Evolutionary conservation across 2,888 invertebrate species (phyloP).

Genomic region (Pollenia angustigena): DNA sequence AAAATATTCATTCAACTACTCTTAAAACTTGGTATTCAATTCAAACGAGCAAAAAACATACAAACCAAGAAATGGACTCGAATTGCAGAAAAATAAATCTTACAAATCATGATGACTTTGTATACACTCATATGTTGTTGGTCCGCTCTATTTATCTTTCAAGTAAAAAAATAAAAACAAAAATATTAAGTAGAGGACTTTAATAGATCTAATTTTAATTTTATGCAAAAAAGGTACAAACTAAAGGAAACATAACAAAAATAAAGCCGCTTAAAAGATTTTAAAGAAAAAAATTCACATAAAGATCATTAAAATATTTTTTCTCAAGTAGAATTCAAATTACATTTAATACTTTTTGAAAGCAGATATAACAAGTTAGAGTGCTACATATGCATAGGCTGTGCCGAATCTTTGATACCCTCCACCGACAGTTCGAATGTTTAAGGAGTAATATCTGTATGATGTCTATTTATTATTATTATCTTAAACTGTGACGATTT

Average conservation of each 20-base stretch:
- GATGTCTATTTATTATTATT: too few relatives aligned
- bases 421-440: too few relatives aligned
- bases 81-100: conserved; percentile 59
- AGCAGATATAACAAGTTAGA: too few relatives aligned
- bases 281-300: background rate
- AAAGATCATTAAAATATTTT: background rate
- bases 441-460: too few relatives aligned
- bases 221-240: conserved; percentile 16
- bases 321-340: conserved; percentile 20
- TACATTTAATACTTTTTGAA: background rate
- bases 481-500: too few relatives aligned
- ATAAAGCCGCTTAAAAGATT: conserved; percentile 59
- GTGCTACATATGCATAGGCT: too few relatives aligned
- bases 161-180: background rate
- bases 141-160: background rate
- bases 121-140: background rate
- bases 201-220: conserved; percentile 35
- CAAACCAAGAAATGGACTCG: conserved; percentile 38
- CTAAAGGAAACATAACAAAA: background rate
- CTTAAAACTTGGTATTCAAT: conserved; percentile 10
- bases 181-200: background rate
- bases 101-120: conserved; percentile 50
- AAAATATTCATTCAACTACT: conserved; percentile 7
- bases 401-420: too few relatives aligned
- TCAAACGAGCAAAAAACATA: conserved; percentile 7